These are phyloP conservation scores for Azorinus chamasolen DNA, from an alignment of 2,888 invertebrate genomes.

Conservation along the genomic window DNA sequence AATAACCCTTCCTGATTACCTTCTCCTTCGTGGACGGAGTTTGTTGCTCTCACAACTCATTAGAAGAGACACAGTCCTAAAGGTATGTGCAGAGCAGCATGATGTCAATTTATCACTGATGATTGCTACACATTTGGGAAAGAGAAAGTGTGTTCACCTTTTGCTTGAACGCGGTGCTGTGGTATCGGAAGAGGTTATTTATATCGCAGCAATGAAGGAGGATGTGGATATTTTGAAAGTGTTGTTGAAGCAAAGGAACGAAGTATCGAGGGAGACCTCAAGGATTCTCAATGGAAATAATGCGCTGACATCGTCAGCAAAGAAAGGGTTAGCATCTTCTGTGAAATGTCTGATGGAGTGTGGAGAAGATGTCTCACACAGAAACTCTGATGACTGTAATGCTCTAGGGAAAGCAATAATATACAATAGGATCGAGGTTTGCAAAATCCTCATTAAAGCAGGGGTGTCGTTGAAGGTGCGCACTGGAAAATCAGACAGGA, in stretches of 20 bases:
- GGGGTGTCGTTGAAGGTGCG: constrained; percentile 26
- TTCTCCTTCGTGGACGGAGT: not conserved
- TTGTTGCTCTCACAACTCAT: no score
- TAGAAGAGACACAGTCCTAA: no score
- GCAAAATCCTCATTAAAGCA: constrained; percentile 18
- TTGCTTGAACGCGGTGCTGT: constrained; percentile 17
- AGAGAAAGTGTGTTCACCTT: constrained; percentile 14
- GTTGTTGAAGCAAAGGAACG: constrained; percentile 1
- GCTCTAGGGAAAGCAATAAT: constrained; percentile 22
- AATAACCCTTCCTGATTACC: constrained; percentile 9
- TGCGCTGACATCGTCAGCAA: constrained; percentile 35
- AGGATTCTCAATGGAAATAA: constrained; percentile 17
- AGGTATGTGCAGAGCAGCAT: no score
- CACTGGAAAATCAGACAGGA: constrained; percentile 35
- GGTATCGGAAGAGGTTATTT: constrained; percentile 34
- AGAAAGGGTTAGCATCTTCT: constrained; percentile 20
- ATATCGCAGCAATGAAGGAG: constrained; percentile 30
- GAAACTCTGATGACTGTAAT: constrained; percentile 9
- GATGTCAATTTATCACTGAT: constrained; percentile 7
- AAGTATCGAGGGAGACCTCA: not conserved
- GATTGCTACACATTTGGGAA: constrained; percentile 19
- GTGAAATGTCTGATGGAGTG: constrained; percentile 6
- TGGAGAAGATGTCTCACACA: not conserved
- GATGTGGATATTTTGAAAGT: constrained; percentile 7
- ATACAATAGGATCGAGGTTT: constrained; percentile 16